Conservation (phyloP, 2,888 invertebrate species). For the Drosophila formosana region DNA sequence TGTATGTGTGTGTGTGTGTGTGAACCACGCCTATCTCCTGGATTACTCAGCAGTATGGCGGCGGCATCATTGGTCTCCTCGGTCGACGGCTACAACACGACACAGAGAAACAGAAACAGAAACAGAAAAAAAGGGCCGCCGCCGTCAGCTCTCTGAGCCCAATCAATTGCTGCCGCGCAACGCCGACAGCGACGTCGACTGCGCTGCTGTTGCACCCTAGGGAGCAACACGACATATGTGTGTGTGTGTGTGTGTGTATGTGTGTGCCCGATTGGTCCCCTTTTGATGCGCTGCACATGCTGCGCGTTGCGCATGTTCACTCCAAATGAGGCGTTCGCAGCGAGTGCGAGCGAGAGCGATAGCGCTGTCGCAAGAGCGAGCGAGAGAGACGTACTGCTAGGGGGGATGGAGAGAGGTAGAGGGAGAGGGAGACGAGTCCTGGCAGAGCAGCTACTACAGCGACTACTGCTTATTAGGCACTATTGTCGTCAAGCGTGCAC, state of each 20-base stretch:
- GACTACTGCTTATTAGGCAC: conserved; percentile 41
- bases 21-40: conserved; percentile 84
- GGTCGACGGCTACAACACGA: conserved; percentile 19
- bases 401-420: too few species aligned
- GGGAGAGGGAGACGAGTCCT: neutral
- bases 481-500: conserved; percentile 29
- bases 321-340: conserved; percentile 69
- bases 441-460: conserved; percentile 21
- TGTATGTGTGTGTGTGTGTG: conserved; percentile 56
- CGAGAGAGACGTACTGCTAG: neutral
- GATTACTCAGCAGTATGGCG: conserved; percentile 83
- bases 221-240: conserved; percentile 37
- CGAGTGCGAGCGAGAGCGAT: conserved; percentile 21
- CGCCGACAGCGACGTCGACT: conserved; percentile 59
- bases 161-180: conserved; percentile 76
- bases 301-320: conserved; percentile 78
- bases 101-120: conserved; percentile 3
- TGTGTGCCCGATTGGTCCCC: conserved; percentile 56
- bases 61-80: conserved; percentile 79
- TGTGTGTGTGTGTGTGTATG: conserved; percentile 15
- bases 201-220: conserved; percentile 48
- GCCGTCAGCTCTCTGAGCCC: conserved; percentile 56
- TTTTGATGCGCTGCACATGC: conserved; percentile 58
- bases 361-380: conserved; percentile 5
- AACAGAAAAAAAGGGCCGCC: conserved; percentile 44